A percentile compares a stretch with the other conserved stretches of the same genome.
phyloP scores from a whole-genome alignment of 2,888 invertebrate species.

The Neria commutata region DNA sequence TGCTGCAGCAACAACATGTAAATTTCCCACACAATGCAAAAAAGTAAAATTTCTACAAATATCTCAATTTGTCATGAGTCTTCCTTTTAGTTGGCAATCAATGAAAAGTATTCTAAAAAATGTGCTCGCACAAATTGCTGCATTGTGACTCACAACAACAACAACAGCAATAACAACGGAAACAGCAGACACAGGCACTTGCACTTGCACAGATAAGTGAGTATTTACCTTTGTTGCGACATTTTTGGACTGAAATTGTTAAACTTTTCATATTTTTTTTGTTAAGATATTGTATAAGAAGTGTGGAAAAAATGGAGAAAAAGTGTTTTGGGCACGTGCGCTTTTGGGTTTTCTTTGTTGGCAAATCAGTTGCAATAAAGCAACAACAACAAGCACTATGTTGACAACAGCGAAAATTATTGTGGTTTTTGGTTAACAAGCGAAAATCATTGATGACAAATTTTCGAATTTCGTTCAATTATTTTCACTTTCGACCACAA shows the following conservation, averaged over 20 bases:
- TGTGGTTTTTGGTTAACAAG: too few relatives aligned
- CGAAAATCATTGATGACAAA: too few relatives aligned
- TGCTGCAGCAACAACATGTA: background rate
- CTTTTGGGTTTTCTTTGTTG: background rate
- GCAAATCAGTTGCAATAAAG: background rate
- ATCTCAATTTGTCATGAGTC: background rate
- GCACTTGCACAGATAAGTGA: background rate
- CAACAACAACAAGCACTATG: background rate
- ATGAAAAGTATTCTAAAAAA: background rate
- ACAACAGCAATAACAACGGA: background rate
- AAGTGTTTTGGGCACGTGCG: background rate
- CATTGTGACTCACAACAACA: background rate
- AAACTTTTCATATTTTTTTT: background rate
- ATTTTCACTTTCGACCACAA: too few relatives aligned
- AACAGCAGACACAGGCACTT: background rate
- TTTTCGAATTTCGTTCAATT: too few relatives aligned
- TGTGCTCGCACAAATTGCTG: background rate
- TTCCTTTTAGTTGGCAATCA: background rate
- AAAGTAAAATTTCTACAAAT: slow-evolving; percentile 11
- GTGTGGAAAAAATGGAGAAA: background rate
- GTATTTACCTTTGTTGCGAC: background rate
- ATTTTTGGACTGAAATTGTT: background rate
- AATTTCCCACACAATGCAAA: too few relatives aligned
- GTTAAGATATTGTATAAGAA: background rate
- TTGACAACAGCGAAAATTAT: too few relatives aligned